These are phyloP conservation scores for Catharus ustulatus DNA, from an alignment of 2,797 vertebrate species.

Conservation along the genomic window DNA sequence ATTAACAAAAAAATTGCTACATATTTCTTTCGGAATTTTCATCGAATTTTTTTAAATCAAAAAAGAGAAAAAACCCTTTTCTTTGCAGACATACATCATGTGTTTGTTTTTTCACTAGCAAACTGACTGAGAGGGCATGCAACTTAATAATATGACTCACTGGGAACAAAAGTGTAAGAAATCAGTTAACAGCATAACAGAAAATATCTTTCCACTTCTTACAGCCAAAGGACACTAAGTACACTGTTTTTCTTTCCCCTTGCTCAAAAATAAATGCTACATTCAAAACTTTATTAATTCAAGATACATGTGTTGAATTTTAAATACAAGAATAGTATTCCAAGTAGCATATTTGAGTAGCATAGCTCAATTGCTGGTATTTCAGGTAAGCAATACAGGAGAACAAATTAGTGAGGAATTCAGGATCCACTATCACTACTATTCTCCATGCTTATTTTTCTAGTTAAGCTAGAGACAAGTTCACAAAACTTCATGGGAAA, in stretches of 20 bases:
- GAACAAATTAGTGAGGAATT: neutral
- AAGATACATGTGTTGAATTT: neutral
- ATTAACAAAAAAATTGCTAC: neutral
- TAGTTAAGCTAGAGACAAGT: neutral
- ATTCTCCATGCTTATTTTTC: neutral
- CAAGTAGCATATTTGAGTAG: neutral
- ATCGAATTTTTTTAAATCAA: neutral
- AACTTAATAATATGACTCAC: slow-evolving; percentile 2
- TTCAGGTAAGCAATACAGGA: neutral
- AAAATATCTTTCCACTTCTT: slow-evolving; percentile 13
- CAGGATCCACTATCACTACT: neutral
- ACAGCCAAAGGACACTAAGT: neutral
- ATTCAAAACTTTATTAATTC: neutral
- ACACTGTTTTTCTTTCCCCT: neutral
- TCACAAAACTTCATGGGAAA: neutral
- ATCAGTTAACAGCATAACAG: neutral
- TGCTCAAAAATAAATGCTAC: neutral
- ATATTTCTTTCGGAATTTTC: neutral
- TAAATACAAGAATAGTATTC: neutral
- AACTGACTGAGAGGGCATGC: neutral
- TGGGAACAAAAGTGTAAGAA: neutral
- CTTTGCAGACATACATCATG: neutral
- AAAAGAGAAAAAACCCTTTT: neutral
- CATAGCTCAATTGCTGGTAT: neutral
- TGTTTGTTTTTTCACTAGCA: neutral